A percentile compares a stretch with the other conserved stretches of the same genome.
phyloP scores from a whole-genome alignment of 2,888 invertebrate genomes.

The Drosophila limbata region DNA sequence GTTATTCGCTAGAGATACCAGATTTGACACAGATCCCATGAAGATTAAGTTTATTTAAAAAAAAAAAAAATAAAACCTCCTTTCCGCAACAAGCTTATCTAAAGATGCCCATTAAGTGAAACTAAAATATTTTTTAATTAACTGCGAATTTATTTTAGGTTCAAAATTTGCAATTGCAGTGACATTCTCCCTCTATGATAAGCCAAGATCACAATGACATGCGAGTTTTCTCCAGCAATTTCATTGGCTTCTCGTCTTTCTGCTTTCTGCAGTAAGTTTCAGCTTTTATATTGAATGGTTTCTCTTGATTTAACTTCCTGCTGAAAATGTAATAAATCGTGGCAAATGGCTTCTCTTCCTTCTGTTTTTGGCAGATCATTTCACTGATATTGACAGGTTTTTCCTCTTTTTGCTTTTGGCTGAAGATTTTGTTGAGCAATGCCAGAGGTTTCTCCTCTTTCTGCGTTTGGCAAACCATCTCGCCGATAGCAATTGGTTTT shows the following conservation, averaged over 20 bases:
- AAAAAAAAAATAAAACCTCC: no score
- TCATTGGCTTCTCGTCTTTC: slow-evolving; percentile 3
- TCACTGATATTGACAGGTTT: not conserved
- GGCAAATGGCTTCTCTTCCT: not conserved
- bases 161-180: not conserved
- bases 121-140: no score
- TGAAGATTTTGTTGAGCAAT: not conserved
- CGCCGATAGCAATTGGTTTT: not conserved
- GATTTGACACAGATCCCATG: no score
- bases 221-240: not conserved
- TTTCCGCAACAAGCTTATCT: no score
- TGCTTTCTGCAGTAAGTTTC: not conserved
- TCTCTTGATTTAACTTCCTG: not conserved
- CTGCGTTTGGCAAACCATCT: not conserved
- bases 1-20: no score
- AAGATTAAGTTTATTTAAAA: no score
- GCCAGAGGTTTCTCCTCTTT: not conserved
- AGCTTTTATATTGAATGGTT: not conserved
- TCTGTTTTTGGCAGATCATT: not conserved
- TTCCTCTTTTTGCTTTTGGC: not conserved
- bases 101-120: no score
- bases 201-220: not conserved
- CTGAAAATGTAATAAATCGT: not conserved
- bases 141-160: not conserved
- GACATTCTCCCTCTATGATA: not conserved